Evolutionary conservation across 2,888 invertebrate species (phyloP).

Genomic region (Andrena chrysosceles): DNA sequence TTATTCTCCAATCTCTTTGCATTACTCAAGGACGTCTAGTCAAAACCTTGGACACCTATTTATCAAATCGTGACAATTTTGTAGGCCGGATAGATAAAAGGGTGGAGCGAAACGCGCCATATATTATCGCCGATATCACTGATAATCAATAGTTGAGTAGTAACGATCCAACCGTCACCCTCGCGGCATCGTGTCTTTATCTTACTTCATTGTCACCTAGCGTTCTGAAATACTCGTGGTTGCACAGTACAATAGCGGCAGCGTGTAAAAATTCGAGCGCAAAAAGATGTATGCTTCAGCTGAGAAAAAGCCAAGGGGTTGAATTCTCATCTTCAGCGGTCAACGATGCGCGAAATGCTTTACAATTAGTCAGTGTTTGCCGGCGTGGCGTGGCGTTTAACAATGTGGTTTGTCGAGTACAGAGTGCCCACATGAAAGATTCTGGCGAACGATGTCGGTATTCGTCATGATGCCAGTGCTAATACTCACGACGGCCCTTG

Average conservation of each 20-base stretch:
- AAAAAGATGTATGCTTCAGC: background rate
- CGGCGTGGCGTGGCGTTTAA: background rate
- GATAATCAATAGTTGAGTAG: slow-evolving; percentile 21
- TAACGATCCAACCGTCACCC: background rate
- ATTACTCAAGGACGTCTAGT: too few species aligned
- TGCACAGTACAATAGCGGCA: background rate
- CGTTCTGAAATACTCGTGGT: background rate
- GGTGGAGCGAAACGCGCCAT: background rate
- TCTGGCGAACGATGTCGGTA: slow-evolving; percentile 61
- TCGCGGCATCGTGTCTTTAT: background rate
- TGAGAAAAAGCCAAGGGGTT: background rate
- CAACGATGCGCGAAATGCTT: slow-evolving; percentile 3
- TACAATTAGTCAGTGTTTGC: background rate
- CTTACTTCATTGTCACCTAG: background rate
- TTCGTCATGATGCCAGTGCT: slow-evolving; percentile 62
- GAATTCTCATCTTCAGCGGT: slow-evolving; percentile 12
- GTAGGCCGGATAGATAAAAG: background rate
- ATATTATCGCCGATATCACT: slow-evolving; percentile 2
- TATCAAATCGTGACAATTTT: background rate
- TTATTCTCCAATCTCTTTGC: too few species aligned
- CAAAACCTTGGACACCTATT: too few species aligned
- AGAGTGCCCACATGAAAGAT: slow-evolving; percentile 25
- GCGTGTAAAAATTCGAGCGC: slow-evolving; percentile 1
- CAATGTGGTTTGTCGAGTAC: slow-evolving; percentile 1
- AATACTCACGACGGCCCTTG: slow-evolving; percentile 45